Conservation (phyloP, 2,888 invertebrate genomes). For the Andrena chrysosceles region DNA sequence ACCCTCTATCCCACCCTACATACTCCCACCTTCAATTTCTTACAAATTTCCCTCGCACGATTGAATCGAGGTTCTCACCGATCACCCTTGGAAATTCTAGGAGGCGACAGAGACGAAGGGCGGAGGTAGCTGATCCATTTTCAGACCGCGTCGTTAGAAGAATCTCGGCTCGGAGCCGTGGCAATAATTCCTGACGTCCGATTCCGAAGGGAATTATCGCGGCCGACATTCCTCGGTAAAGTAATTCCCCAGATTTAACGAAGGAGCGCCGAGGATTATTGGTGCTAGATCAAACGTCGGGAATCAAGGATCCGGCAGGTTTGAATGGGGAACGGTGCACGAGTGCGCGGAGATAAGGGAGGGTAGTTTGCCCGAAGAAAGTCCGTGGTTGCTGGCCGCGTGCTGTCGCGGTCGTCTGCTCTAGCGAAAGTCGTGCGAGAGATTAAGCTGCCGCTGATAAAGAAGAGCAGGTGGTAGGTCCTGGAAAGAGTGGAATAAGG, state of each 20-base stretch:
- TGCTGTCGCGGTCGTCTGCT: constrained; percentile 47
- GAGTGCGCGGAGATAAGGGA: constrained; percentile 50
- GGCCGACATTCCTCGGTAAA: constrained; percentile 21
- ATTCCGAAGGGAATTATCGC: constrained; percentile 21
- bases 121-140: constrained; percentile 3
- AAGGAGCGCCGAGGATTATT: constrained; percentile 51
- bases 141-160: constrained; percentile 8
- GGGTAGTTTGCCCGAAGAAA: constrained; percentile 42
- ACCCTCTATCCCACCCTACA: background rate
- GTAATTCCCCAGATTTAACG: constrained; percentile 40
- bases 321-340: constrained; percentile 39
- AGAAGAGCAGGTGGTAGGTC: constrained; percentile 55
- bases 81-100: background rate
- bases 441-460: constrained; percentile 69
- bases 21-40: background rate
- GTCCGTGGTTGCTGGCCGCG: constrained; percentile 41
- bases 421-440: constrained; percentile 66
- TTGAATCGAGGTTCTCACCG: constrained; percentile 13
- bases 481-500: constrained; percentile 27
- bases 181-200: constrained; percentile 18
- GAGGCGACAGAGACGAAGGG: too few species aligned
- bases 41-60: constrained; percentile 5
- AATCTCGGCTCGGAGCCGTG: background rate
- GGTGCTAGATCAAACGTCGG: constrained; percentile 42
- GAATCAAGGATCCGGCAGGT: constrained; percentile 46